Evolutionary conservation across 1,140 invertebrate genomes (phyloP).

Genomic region (Drosophila bipectinata): DNA sequence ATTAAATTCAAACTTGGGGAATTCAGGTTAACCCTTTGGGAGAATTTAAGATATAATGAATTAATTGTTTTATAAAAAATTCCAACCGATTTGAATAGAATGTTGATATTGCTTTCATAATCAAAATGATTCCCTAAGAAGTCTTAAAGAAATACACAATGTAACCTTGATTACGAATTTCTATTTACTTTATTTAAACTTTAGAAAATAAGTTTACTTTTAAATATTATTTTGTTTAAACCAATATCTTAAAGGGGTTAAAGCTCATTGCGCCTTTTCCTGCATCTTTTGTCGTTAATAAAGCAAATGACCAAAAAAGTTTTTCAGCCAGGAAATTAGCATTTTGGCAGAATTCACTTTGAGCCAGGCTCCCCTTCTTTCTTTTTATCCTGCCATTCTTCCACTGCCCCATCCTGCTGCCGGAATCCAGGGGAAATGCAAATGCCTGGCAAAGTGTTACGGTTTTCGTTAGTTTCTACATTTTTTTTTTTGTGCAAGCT

Average conservation of each 20-base stretch:
- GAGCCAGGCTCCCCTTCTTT: slow-evolving; percentile 13
- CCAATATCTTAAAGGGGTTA: slow-evolving; percentile 20
- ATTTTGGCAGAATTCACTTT: slow-evolving; percentile 50
- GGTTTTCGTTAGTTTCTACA: slow-evolving; percentile 28
- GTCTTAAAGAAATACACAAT: too few species aligned
- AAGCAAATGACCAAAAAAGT: slow-evolving; percentile 66
- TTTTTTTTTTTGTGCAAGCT: slow-evolving; percentile 10
- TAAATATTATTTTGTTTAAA: background rate
- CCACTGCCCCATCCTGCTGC: background rate
- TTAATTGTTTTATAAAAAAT: background rate
- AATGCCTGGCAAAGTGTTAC: slow-evolving; percentile 56
- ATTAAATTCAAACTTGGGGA: slow-evolving; percentile 39
- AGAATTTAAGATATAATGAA: background rate
- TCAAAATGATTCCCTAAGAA: too few species aligned
- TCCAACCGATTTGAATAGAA: too few species aligned
- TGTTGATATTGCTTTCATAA: too few species aligned
- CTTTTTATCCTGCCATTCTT: background rate
- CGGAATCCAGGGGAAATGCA: slow-evolving; percentile 36
- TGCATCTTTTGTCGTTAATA: slow-evolving; percentile 48
- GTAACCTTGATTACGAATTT: too few species aligned
- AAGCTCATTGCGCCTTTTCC: slow-evolving; percentile 7
- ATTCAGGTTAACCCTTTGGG: slow-evolving; percentile 16
- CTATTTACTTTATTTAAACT: background rate
- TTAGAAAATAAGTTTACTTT: background rate
- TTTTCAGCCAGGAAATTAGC: slow-evolving; percentile 65